phyloP scores from a whole-genome alignment of 2,797 vertebrate genomes.

The Mus minutoides region DNA sequence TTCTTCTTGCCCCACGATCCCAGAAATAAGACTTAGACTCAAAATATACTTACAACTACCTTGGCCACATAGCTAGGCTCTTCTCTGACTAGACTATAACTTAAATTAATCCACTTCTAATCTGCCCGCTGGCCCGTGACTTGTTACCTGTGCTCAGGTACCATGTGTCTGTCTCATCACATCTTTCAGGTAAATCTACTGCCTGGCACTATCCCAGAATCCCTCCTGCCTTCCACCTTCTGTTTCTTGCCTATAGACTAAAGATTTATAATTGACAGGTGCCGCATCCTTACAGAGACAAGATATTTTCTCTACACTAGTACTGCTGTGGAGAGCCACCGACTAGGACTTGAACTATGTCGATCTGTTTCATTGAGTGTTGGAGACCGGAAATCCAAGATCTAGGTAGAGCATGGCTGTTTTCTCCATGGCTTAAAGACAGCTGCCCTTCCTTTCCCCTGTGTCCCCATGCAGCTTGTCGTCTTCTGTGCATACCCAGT shows the following conservation, averaged over 20 bases:
- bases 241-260: background rate
- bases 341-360: no score
- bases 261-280: background rate
- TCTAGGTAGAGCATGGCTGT: fast-evolving
- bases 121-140: no score
- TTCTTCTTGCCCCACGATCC: no score
- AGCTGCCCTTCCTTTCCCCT: background rate
- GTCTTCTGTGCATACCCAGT: background rate
- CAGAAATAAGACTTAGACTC: no score
- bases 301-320: background rate
- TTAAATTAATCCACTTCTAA: no score
- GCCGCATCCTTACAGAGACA: background rate
- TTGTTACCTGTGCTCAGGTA: no score
- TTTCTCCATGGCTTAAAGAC: background rate
- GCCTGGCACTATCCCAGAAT: no score
- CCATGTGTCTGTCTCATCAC: no score
- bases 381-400: background rate
- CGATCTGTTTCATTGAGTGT: background rate
- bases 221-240: background rate
- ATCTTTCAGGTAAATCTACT: no score
- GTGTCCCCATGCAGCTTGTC: background rate
- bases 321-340: background rate
- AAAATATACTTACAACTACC: no score
- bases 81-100: no score
- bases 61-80: no score